A percentile compares a stretch with the other conserved stretches of the same genome.
Conservation (phyloP, 2,888 invertebrate species). For the Amblyjoppa fuscipennis region DNA sequence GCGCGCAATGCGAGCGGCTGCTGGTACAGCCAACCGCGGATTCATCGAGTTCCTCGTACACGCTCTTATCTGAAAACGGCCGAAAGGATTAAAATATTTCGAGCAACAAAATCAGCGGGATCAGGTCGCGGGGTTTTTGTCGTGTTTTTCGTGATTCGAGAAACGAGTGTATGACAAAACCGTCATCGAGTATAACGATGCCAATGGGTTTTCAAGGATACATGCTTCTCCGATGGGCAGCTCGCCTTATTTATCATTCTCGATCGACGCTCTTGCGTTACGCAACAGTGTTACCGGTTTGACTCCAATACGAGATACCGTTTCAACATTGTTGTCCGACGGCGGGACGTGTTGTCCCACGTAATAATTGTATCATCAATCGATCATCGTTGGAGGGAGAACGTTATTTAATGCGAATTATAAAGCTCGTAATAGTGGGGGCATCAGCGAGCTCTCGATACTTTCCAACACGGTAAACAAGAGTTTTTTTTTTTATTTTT, state of each 20-base stretch:
- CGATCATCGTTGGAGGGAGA: neutral
- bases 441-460: neutral
- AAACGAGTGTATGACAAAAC: too few species aligned
- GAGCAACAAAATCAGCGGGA: too few species aligned
- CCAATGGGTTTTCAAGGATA: neutral
- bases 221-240: neutral
- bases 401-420: neutral
- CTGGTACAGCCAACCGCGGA: too few species aligned
- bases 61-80: too few species aligned
- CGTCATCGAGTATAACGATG: neutral
- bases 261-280: neutral
- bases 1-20: neutral
- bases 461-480: too few species aligned
- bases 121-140: too few species aligned
- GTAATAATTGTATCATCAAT: neutral
- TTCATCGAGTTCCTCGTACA: too few species aligned
- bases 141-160: too few species aligned
- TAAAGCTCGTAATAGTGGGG: neutral
- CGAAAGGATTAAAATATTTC: too few species aligned
- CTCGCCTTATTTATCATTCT: neutral
- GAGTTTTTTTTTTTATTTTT: too few species aligned
- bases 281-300: neutral
- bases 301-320: neutral
- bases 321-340: constrained; percentile 1
- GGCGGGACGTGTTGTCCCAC: neutral